A percentile compares a stretch with the other conserved stretches of the same genome.
These are phyloP conservation scores for Papilio dardanus DNA, from an alignment of 1,140 invertebrate genomes.

Conservation along the genomic window DNA sequence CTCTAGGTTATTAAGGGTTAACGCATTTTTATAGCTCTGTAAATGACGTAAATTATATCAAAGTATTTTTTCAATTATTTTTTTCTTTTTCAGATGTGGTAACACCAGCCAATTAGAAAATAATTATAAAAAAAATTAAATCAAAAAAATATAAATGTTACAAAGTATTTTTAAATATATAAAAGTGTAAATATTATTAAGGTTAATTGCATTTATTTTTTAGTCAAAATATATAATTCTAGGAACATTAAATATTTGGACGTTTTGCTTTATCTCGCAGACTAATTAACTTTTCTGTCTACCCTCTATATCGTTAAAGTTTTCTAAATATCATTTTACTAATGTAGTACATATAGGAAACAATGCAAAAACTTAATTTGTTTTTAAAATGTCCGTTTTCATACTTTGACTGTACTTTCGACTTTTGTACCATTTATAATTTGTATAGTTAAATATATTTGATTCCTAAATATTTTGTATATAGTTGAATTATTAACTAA, in stretches of 20 bases:
- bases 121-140: background rate
- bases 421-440: slow-evolving; percentile 2
- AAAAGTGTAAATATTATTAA: background rate
- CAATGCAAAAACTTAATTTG: background rate
- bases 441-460: slow-evolving; percentile 19
- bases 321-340: no score
- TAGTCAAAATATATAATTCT: background rate
- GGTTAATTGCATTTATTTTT: slow-evolving; percentile 3
- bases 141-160: background rate
- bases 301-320: no score
- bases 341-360: no score
- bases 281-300: no score
- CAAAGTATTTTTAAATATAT: slow-evolving; percentile 14
- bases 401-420: background rate
- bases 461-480: slow-evolving; percentile 27
- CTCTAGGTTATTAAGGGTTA: no score
- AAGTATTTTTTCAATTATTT: no score
- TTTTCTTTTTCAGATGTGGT: slow-evolving; percentile 47
- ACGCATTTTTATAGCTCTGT: no score
- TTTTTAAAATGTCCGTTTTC: background rate
- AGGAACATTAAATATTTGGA: background rate
- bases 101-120: slow-evolving; percentile 44
- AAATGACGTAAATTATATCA: no score
- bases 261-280: background rate
- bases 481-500: slow-evolving; percentile 25